Evolutionary conservation across 2,797 vertebrate genomes (phyloP).

Genomic region (Nyctalus aviator): DNA sequence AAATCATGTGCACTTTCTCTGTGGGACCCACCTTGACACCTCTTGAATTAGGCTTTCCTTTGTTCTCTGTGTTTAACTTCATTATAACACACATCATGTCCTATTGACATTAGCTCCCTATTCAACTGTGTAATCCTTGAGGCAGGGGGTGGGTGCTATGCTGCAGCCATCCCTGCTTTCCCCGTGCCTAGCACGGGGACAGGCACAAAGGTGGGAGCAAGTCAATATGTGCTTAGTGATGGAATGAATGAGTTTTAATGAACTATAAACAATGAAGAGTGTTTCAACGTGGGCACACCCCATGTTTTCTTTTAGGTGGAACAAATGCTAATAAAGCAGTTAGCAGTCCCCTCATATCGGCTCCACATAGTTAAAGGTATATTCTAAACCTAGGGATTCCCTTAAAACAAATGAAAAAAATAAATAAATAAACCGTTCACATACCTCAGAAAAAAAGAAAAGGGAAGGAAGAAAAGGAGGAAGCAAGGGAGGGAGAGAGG

Average conservation of each 20-base stretch:
- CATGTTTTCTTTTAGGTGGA: background rate
- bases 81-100: background rate
- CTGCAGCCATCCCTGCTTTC: background rate
- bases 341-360: background rate
- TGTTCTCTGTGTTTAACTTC: background rate
- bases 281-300: background rate
- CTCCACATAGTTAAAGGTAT: background rate
- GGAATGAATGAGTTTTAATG: background rate
- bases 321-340: background rate
- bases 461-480: background rate
- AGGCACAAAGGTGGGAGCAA: background rate
- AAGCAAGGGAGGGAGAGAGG: fast-evolving
- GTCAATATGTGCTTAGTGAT: background rate
- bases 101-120: background rate
- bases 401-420: background rate
- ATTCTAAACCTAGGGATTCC: background rate
- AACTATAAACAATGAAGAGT: background rate
- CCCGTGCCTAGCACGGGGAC: background rate
- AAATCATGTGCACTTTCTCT: background rate
- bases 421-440: background rate
- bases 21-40: background rate
- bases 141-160: background rate
- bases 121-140: background rate
- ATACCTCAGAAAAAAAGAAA: background rate
- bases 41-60: background rate